phyloP scores from a whole-genome alignment of 2,888 invertebrate genomes.

The Idaea straminata region DNA sequence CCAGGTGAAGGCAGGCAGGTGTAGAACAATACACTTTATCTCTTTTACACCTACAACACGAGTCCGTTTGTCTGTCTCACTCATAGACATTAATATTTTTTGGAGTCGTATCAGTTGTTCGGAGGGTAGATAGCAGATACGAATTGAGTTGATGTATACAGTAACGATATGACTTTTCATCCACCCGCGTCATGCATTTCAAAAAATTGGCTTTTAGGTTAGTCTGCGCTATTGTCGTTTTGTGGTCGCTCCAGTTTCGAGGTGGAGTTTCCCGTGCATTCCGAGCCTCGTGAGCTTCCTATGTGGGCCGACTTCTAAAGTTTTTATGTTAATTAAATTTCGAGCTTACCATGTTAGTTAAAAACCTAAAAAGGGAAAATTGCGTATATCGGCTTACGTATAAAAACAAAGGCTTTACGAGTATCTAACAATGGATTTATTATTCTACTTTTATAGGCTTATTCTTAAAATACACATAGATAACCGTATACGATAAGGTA shows the following conservation, averaged over 20 bases:
- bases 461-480: conserved; percentile 38
- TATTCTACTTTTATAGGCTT: conserved; percentile 20
- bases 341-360: conserved; percentile 7
- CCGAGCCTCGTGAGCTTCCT: conserved; percentile 36
- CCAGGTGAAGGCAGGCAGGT: conserved; percentile 74
- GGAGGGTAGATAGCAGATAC: conserved; percentile 48
- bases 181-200: conserved; percentile 52
- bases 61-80: conserved; percentile 33
- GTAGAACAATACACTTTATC: conserved; percentile 59
- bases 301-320: conserved; percentile 35
- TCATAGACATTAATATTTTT: conserved; percentile 56
- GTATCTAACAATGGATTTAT: conserved; percentile 16
- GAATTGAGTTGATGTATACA: conserved; percentile 48
- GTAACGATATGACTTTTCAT: conserved; percentile 57
- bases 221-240: conserved; percentile 52
- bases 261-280: conserved; percentile 37
- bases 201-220: conserved; percentile 60
- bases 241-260: conserved; percentile 49
- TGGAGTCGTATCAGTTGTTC: conserved; percentile 55
- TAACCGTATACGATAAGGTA: conserved; percentile 68
- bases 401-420: conserved; percentile 5
- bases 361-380: conserved; percentile 2
- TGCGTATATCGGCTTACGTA: neutral
- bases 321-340: conserved; percentile 53
- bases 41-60: conserved; percentile 46